phyloP scores from a whole-genome alignment of 1,140 invertebrate genomes.

The Aphaenogaster floridana region DNA sequence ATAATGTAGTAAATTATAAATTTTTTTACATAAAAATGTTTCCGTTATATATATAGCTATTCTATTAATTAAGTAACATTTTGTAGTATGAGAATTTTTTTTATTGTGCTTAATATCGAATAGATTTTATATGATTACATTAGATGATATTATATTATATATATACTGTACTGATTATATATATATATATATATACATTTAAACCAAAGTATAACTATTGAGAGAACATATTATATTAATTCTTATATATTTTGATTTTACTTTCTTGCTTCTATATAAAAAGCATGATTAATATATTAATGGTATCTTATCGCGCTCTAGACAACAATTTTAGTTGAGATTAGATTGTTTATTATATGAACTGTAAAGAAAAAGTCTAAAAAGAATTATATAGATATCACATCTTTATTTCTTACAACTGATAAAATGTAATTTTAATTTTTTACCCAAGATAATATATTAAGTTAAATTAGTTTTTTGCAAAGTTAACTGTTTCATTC shows the following conservation, averaged over 20 bases:
- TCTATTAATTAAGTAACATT: not conserved
- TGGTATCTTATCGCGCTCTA: too few relatives aligned
- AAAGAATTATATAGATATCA: not conserved
- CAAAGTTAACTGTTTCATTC: not conserved
- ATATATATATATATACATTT: too few relatives aligned
- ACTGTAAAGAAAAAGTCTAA: not conserved
- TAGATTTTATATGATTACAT: not conserved
- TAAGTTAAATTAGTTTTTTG: not conserved
- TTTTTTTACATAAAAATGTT: not conserved
- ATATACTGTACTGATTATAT: not conserved
- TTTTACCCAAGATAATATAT: not conserved
- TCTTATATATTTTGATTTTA: too few relatives aligned
- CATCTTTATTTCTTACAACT: not conserved
- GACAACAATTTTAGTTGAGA: not conserved
- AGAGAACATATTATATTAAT: too few relatives aligned
- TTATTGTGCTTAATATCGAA: not conserved
- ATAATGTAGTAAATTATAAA: not conserved
- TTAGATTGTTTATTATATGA: not conserved
- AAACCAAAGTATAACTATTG: not conserved
- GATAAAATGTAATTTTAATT: not conserved
- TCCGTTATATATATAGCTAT: not conserved
- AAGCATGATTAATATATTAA: too few relatives aligned
- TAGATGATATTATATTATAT: not conserved
- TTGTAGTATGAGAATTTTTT: not conserved
- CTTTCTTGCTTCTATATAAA: too few relatives aligned